Evolutionary conservation across 2,113 vertebrate genomes (phyloP), one percentile per base, ranked within the genome.

Genomic region (Erythrolamprus reginae): DNA sequence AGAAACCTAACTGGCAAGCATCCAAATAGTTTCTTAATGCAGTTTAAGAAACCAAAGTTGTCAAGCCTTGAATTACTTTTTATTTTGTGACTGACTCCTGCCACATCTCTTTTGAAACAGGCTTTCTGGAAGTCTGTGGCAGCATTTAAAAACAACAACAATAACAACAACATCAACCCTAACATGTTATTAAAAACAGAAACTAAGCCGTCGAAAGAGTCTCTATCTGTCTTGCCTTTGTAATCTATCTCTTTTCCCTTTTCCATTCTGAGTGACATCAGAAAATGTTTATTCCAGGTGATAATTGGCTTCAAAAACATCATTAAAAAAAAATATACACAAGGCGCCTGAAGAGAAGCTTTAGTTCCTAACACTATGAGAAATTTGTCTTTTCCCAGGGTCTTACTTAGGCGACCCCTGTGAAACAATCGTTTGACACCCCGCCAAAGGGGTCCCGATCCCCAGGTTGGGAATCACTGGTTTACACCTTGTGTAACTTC

Each of bases 1-100:
- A 94, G 94, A 96, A 93, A 93, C 88, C 77, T 42, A 10, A 70
- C 38, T 82, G 94, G 91, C 95, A 96, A 89, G 91, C 94, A 92
- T 93, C 89, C 84, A 90, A 93, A 89, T 38, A 92, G 92, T 90
- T 92, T 55, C 89, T 90, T 89, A 87, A 51, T 0, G 0, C 88
- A 91, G 92, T 92, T 93, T 48, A 88, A 88, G 94, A 90, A 88
- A 88, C 50, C 24, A n/a, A 88, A 33, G 65, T 61, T 82, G 89
- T 56, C 89, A 17, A 87, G 5, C n/a, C 86, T 88, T 28, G 45
- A 38, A n/a, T 56, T 84, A 48, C 23, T 6, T 82, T 45, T 86
- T 89, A 52, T 15, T 61, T 91, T 92, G 19, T 38, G 9, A 53
- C 10, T 47, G 51, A 26, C 51, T 23, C n/a, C 23, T 86, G 26